These are phyloP conservation scores for Psettodes erumei DNA, from an alignment of 2,113 vertebrate species.

Conservation along the genomic window DNA sequence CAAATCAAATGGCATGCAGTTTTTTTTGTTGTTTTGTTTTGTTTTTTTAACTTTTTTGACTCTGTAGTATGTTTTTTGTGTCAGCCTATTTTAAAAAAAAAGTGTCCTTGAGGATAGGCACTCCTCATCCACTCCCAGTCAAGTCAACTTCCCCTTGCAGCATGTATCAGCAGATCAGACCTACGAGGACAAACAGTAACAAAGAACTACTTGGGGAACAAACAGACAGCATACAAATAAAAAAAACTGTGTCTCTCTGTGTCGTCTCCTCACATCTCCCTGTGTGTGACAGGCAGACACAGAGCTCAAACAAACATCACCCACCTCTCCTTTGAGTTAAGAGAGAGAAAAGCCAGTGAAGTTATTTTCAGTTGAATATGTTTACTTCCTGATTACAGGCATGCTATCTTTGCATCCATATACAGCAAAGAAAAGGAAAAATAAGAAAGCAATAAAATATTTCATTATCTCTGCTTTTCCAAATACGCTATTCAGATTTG, in stretches of 20 bases:
- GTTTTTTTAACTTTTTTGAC: too few species aligned
- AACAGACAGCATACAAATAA: constrained; percentile 37
- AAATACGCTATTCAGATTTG: constrained; percentile 13
- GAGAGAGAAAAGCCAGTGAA: constrained; percentile 16
- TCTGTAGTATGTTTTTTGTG: neutral
- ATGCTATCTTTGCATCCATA: constrained; percentile 17
- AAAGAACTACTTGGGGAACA: constrained; percentile 42
- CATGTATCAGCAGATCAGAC: constrained; percentile 34
- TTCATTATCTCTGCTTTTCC: constrained; percentile 23
- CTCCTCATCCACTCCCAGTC: constrained; percentile 25
- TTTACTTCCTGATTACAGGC: constrained; percentile 34
- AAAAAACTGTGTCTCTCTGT: constrained; percentile 6
- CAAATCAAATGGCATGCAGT: neutral
- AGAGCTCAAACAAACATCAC: constrained; percentile 34
- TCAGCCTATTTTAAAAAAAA: constrained; percentile 2
- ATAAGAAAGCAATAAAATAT: neutral
- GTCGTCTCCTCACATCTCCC: constrained; percentile 3
- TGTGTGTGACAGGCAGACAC: constrained; percentile 20
- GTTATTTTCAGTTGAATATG: constrained; percentile 44
- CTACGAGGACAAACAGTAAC: constrained; percentile 17
- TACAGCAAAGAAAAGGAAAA: neutral
- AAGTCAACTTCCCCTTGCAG: constrained; percentile 3
- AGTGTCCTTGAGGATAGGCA: neutral
- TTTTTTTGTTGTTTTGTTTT: too few species aligned
- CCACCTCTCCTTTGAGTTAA: constrained; percentile 31